Base-by-base conservation (phyloP, 1,140 invertebrate species). In the Saccostrea cuccullata region DNA sequence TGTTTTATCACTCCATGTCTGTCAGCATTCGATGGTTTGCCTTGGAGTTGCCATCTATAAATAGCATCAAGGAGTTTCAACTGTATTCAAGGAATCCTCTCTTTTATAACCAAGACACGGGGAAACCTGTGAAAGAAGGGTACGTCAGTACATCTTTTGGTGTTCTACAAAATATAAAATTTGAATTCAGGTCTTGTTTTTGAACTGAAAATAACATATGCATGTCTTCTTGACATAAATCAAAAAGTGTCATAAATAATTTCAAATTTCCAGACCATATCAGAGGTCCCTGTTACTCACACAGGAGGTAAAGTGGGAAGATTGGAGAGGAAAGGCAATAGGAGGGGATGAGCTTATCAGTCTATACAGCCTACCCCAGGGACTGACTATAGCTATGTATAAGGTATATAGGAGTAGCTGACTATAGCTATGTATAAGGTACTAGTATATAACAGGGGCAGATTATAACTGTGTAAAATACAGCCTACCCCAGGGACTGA, bases 211-310 rank as follows among this genome's bases (percentile, higher is more conserved):
- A 64, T 20, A 64, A 8, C 17, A 20, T 64, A 20, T 20, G 58
- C n/a, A 64, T 20, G 13, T 64, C 13, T 20, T 20, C 15, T 64
- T 64, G 17, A 20, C 58, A 17, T 20, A 20, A 17, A 17, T 60
- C 12, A 20, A 5, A 64, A 64, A 20, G 15, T 64, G 0, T 4
- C 3, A 20, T 6, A n/a, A 20, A 64, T 15, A 64, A 64, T 6
- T 77, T 77, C 8, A 30, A 3, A 73, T 67, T 91, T 90, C 13
- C 86, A 94, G 93, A 84, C 93, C 93, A 15, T 92, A 91, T 82
- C 91, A 93, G 85, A 91, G 92, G 77, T 93, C 92, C 36, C 36
- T 94, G n/a, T 55, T 94, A 47, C 60, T 88, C 36, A 89, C 89
- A 23, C 36, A 88, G 82, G 89, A 90, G 20, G 30, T 91, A 6